These are phyloP conservation scores for Contarinia nasturtii DNA, from an alignment of 1,140 invertebrate species.

Conservation along the genomic window DNA sequence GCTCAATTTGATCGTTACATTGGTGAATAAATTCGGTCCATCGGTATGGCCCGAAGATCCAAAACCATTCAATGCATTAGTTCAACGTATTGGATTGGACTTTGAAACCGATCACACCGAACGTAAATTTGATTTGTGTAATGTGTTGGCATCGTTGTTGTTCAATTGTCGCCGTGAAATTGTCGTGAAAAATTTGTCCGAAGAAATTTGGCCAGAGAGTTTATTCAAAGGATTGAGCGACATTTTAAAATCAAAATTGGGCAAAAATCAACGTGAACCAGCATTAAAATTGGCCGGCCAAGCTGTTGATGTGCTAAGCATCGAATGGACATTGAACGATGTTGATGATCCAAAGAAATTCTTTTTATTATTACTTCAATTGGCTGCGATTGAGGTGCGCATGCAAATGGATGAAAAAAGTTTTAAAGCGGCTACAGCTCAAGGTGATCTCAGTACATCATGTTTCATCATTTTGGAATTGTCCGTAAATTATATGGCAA, in stretches of 20 bases:
- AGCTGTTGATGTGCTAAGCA: conserved; percentile 61
- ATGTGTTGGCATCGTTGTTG: conserved; percentile 51
- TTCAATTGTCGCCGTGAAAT: conserved; percentile 46
- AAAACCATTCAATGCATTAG: conserved; percentile 57
- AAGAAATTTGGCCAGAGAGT: conserved; percentile 58
- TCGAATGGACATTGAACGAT: conserved; percentile 62
- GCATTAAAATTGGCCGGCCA: conserved; percentile 64
- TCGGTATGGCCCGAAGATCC: conserved; percentile 51
- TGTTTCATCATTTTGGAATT: conserved; percentile 72
- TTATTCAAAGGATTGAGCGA: conserved; percentile 59
- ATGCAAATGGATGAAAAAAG: conserved; percentile 79
- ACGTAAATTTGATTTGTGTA: conserved; percentile 69
- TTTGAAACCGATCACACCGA: conserved; percentile 74
- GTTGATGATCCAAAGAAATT: conserved; percentile 63
- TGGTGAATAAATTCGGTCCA: conserved; percentile 46
- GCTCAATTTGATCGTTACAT: conserved; percentile 50
- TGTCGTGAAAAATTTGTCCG: conserved; percentile 33
- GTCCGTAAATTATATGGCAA: conserved; percentile 60
- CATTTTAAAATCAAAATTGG: conserved; percentile 70
- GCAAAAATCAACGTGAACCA: conserved; percentile 69
- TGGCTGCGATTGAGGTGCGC: conserved; percentile 76
- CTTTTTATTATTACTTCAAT: conserved; percentile 63
- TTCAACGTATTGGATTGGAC: conserved; percentile 66
- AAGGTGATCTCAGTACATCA: conserved; percentile 55
- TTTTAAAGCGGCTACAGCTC: conserved; percentile 53